phyloP scores from a whole-genome alignment of 2,888 invertebrate genomes.

The Rhagium mordax region DNA sequence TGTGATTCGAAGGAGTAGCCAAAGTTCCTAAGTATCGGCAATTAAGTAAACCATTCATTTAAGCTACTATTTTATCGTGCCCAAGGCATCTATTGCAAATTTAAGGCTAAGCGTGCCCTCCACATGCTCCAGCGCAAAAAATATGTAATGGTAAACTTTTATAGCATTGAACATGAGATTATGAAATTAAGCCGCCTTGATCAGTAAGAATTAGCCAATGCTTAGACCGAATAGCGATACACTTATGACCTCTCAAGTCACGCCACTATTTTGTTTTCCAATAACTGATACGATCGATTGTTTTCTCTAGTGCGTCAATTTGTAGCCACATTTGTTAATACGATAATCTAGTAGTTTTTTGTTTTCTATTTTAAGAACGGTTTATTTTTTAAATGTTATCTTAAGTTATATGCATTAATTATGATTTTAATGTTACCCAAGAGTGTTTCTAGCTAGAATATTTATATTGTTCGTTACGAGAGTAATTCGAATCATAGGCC shows the following conservation, averaged over 20 bases:
- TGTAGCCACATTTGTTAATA: too few species aligned
- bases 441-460: too few species aligned
- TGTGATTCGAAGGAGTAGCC: too few species aligned
- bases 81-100: background rate
- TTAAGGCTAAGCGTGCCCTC: background rate
- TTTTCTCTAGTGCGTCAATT: too few species aligned
- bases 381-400: background rate
- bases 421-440: too few species aligned
- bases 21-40: too few species aligned
- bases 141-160: background rate
- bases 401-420: background rate
- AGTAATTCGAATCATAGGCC: too few species aligned
- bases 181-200: background rate
- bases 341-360: too few species aligned
- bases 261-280: conserved; percentile 4
- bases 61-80: too few species aligned
- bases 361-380: background rate
- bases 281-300: background rate
- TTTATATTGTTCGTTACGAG: too few species aligned
- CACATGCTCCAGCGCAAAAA: background rate
- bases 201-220: background rate
- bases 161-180: background rate
- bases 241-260: conserved; percentile 15
- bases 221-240: conserved; percentile 16
- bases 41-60: too few species aligned